phyloP scores from a whole-genome alignment of 2,888 invertebrate genomes.

The Molanna angustata region DNA sequence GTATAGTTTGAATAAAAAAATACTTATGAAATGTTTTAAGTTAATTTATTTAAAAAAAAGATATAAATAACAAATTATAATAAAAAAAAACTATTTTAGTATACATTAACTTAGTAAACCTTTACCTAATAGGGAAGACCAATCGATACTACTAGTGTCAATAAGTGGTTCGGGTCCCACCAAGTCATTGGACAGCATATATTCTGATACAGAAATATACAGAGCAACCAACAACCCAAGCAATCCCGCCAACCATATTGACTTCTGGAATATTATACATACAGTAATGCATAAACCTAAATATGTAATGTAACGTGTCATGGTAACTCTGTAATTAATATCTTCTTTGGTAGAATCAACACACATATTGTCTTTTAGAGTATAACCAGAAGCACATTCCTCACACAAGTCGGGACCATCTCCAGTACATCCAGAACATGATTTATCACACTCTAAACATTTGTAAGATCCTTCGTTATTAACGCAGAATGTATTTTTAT shows the following conservation, averaged over 20 bases:
- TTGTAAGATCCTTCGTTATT: conserved; percentile 82
- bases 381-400: conserved; percentile 73
- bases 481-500: conserved; percentile 76
- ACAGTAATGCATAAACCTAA: conserved; percentile 81
- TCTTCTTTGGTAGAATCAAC: conserved; percentile 58
- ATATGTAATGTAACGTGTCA: conserved; percentile 72
- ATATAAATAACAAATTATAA: too few relatives aligned
- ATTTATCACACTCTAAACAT: conserved; percentile 80
- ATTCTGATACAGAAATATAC: conserved; percentile 85
- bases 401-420: conserved; percentile 91
- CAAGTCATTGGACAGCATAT: conserved; percentile 40
- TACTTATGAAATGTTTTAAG: too few relatives aligned
- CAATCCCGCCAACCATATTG: conserved; percentile 69
- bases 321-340: conserved; percentile 17
- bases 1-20: too few relatives aligned
- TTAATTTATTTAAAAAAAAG: too few relatives aligned
- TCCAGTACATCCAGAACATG: conserved; percentile 81
- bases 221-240: conserved; percentile 77
- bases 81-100: background rate
- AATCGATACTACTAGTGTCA: conserved; percentile 25
- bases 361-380: conserved; percentile 72
- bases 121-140: conserved; percentile 24
- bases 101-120: conserved; percentile 9
- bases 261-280: conserved; percentile 81
- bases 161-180: conserved; percentile 21